phyloP scores from a whole-genome alignment of 2,888 invertebrate genomes.

The Lasioglossum lativentre region DNA sequence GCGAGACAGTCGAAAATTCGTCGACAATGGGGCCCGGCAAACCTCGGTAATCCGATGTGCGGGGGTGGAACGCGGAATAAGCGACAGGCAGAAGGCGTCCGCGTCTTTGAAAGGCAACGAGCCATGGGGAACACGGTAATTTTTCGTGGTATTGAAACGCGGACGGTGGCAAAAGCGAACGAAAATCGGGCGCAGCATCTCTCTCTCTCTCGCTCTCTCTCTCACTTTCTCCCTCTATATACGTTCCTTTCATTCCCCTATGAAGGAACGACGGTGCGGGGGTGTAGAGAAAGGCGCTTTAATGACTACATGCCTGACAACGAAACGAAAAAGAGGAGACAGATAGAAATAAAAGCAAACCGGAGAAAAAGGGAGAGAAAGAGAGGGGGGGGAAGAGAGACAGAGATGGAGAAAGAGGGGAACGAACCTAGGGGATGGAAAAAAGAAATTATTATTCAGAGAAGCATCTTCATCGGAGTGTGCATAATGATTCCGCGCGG shows the following conservation, averaged over 20 bases:
- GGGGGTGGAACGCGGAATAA: background rate
- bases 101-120: constrained; percentile 7
- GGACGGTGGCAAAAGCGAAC: constrained; percentile 8
- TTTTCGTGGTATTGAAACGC: constrained; percentile 7
- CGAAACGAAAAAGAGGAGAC: background rate
- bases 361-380: background rate
- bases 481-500: constrained; percentile 50
- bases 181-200: background rate
- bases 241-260: background rate
- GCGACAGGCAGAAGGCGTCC: background rate
- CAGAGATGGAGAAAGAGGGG: background rate
- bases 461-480: constrained; percentile 44
- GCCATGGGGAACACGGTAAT: constrained; percentile 4
- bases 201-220: background rate
- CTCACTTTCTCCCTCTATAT: background rate
- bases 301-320: constrained; percentile 19
- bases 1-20: background rate
- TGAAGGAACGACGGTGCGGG: background rate
- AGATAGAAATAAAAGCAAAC: background rate
- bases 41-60: background rate
- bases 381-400: background rate
- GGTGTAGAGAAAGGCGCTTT: constrained; percentile 13
- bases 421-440: background rate
- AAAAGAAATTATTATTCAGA: constrained; percentile 39
- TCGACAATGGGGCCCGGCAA: background rate